Conservation (phyloP, 1,140 invertebrate genomes). For the Cepaea nemoralis region DNA sequence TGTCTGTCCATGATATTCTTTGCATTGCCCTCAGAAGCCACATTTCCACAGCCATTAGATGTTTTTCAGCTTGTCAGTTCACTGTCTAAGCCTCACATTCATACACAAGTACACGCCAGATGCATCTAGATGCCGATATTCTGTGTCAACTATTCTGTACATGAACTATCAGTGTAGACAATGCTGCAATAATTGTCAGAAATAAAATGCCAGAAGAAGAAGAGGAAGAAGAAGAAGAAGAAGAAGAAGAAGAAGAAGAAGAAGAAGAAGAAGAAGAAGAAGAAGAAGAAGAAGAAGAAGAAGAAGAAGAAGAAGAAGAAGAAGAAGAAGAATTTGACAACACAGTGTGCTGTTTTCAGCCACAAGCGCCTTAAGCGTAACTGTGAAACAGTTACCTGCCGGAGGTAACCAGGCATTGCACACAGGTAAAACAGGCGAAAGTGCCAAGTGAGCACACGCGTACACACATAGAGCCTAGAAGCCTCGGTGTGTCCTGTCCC, state of each 20-base stretch:
- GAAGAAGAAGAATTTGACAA: not conserved
- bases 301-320: not conserved
- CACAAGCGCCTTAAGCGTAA: not conserved
- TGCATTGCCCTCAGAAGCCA: too few relatives aligned
- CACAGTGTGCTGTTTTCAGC: not conserved
- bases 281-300: slow-evolving; percentile 12
- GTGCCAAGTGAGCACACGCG: not conserved
- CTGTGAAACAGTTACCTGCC: not conserved
- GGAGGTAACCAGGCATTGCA: not conserved
- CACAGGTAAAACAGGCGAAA: not conserved
- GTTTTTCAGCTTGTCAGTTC: too few relatives aligned
- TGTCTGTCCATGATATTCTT: too few relatives aligned
- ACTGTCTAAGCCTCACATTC: too few relatives aligned
- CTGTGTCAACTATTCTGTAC: too few relatives aligned
- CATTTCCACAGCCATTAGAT: too few relatives aligned
- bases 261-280: slow-evolving; percentile 13
- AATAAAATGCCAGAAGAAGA: not conserved
- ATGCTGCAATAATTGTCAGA: too few relatives aligned
- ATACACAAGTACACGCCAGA: too few relatives aligned
- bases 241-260: slow-evolving; percentile 11
- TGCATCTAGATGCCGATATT: too few relatives aligned
- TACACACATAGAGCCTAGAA: not conserved
- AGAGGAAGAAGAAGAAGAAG: not conserved
- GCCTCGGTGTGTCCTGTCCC: not conserved
- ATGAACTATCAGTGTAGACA: too few relatives aligned